Conservation (phyloP, 2,888 invertebrate species). For the Spisula solida region DNA sequence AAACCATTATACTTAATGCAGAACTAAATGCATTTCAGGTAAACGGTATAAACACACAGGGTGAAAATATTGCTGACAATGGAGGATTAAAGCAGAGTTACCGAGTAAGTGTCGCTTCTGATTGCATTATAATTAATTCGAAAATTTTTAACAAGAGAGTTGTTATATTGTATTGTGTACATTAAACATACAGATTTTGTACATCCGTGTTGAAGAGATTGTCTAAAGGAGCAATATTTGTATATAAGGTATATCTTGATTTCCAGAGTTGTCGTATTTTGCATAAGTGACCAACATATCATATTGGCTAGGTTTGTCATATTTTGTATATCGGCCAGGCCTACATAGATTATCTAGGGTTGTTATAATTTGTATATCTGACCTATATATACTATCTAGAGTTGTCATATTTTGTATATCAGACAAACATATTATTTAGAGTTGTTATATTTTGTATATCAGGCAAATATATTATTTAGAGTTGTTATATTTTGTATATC, state of each 20-base stretch:
- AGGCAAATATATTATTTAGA: no score
- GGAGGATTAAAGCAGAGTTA: constrained; percentile 97
- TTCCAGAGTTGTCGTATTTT: background rate
- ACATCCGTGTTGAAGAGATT: no score
- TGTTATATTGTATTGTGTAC: no score
- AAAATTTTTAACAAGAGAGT: no score
- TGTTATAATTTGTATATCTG: no score
- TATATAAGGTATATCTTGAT: no score
- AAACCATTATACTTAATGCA: no score
- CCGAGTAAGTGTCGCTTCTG: constrained; percentile 89
- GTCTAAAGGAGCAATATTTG: no score
- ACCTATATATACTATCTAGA: no score
- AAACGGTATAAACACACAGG: constrained; percentile 97
- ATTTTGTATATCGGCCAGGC: constrained; percentile 76
- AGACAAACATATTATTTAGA: constrained; percentile 85
- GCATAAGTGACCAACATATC: background rate
- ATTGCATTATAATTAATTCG: no score
- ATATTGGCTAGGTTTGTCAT: background rate
- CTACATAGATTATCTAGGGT: constrained; percentile 77
- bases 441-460: no score
- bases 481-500: constrained; percentile 25
- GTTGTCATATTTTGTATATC: constrained; percentile 23
- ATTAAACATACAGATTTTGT: no score
- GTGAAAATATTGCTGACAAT: constrained; percentile 98
- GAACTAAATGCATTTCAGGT: constrained; percentile 86